A percentile compares a stretch with the other conserved stretches of the same genome.
These are phyloP conservation scores for Prionace glauca DNA, from an alignment of 2,797 vertebrate genomes.

Conservation along the genomic window DNA sequence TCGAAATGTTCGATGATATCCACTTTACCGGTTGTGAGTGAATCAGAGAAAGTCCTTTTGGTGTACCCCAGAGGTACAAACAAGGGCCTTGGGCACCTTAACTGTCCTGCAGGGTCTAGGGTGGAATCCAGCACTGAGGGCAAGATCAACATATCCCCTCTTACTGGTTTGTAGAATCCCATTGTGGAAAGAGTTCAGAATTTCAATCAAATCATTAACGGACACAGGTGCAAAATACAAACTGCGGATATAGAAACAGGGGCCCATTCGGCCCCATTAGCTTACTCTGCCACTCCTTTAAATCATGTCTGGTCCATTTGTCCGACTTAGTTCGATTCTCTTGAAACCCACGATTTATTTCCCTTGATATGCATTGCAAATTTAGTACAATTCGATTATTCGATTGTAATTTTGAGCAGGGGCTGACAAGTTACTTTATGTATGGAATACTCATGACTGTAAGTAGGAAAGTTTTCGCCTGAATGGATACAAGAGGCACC, in stretches of 20 bases:
- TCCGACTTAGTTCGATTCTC: neutral
- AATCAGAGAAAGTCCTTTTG: neutral
- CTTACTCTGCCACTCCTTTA: neutral
- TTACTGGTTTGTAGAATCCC: neutral
- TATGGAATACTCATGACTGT: neutral
- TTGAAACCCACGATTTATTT: too few species aligned
- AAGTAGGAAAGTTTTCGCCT: neutral
- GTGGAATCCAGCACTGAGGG: neutral
- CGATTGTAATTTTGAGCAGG: neutral
- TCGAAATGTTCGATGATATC: neutral
- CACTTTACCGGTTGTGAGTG: neutral
- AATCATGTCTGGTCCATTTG: neutral
- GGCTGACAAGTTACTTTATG: neutral
- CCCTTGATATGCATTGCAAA: neutral
- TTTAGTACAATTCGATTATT: neutral
- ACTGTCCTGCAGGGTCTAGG: neutral
- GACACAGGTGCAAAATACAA: neutral
- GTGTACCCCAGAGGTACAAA: neutral
- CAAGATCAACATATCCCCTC: neutral
- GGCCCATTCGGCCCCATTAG: neutral
- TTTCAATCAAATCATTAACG: neutral
- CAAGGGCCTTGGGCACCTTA: neutral
- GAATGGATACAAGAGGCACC: neutral
- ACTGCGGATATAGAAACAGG: neutral
- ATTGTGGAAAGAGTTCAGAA: neutral